These are phyloP conservation scores for Ochropleura leucogaster DNA, from an alignment of 2,888 invertebrate species.

Conservation along the genomic window DNA sequence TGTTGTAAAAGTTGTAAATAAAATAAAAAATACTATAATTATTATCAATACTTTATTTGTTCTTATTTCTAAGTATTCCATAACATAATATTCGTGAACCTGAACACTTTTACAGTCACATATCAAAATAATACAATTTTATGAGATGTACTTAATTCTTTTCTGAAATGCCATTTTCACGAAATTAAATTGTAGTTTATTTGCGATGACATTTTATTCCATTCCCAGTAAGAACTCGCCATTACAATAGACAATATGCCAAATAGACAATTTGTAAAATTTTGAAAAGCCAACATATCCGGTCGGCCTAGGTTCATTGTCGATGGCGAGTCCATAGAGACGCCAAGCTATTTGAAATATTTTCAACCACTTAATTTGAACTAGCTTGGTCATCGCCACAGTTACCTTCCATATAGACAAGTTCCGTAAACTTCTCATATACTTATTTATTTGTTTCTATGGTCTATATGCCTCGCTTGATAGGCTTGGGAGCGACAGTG, in stretches of 20 bases:
- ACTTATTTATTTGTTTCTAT: neutral
- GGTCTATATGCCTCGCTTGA: constrained; percentile 93
- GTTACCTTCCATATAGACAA: neutral
- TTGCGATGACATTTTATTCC: neutral
- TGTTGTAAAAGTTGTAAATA: constrained; percentile 62
- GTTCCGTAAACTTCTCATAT: neutral
- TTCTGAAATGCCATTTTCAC: neutral
- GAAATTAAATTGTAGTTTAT: neutral
- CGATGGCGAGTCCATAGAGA: neutral
- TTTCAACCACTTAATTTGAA: neutral
- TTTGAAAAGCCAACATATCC: neutral
- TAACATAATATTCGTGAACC: constrained; percentile 19
- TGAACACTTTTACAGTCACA: constrained; percentile 21
- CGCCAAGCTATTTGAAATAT: too few relatives aligned
- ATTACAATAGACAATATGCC: neutral
- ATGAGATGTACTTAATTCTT: constrained; percentile 22
- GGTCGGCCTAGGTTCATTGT: neutral
- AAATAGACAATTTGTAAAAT: neutral
- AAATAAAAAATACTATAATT: constrained; percentile 52
- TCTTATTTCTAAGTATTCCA: constrained; percentile 40
- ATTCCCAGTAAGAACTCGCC: neutral
- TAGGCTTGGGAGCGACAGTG: constrained; percentile 96
- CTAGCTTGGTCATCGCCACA: neutral
- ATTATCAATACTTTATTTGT: constrained; percentile 49
- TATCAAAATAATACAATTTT: constrained; percentile 7